These are phyloP conservation scores for Daubentonia madagascariensis DNA, from an alignment of 2,113 vertebrate species.

Conservation along the genomic window DNA sequence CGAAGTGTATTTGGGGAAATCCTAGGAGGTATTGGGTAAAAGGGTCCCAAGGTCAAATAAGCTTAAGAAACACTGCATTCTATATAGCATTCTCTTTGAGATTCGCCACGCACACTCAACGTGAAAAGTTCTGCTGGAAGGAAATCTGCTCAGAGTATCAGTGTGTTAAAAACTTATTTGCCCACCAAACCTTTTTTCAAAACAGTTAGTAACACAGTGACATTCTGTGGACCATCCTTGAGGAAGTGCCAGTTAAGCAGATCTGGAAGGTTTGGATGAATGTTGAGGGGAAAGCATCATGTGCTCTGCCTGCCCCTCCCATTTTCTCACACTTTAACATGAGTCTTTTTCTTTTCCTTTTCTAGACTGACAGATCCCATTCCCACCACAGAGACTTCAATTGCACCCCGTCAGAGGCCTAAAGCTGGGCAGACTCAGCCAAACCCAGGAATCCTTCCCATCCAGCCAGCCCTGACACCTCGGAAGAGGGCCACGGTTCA, in stretches of 20 bases:
- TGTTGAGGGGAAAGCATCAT: background rate
- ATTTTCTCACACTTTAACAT: background rate
- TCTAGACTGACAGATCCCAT: conserved; percentile 94
- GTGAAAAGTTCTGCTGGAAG: background rate
- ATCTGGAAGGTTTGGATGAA: background rate
- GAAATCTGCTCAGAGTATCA: background rate
- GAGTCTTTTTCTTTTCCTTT: conserved; percentile 22
- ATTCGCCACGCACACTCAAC: background rate
- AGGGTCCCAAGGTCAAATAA: background rate
- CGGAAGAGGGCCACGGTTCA: conserved; percentile 90
- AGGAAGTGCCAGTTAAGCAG: background rate
- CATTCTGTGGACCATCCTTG: background rate
- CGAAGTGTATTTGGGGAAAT: background rate
- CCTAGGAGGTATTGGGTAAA: background rate
- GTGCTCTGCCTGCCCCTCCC: background rate
- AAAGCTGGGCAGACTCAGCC: conserved; percentile 96
- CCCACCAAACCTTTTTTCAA: background rate
- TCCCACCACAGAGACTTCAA: conserved; percentile 96
- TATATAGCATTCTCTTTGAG: background rate
- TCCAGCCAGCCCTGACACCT: conserved; percentile 95
- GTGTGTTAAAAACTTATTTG: conserved; percentile 13
- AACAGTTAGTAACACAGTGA: background rate
- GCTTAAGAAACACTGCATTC: background rate
- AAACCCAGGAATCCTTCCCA: conserved; percentile 94
- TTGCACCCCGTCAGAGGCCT: conserved; percentile 96